A percentile compares a stretch with the other conserved stretches of the same genome.
Evolutionary conservation across 2,797 vertebrate species (phyloP).

Genomic region (Mastacembelus armatus): DNA sequence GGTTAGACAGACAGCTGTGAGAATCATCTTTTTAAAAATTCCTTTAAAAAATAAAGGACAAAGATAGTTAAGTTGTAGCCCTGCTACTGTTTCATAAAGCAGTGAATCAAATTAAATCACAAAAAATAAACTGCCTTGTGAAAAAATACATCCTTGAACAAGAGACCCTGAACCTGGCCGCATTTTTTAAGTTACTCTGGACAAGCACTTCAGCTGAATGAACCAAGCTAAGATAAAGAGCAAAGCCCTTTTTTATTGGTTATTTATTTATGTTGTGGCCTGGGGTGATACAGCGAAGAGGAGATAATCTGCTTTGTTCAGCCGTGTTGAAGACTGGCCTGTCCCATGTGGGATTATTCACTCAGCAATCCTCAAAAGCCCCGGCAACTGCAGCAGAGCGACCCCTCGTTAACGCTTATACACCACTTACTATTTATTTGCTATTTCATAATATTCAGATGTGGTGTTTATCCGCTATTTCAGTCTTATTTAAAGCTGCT

Average conservation of each 20-base stretch:
- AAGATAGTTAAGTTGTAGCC: too few relatives aligned
- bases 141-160: conserved; percentile 7
- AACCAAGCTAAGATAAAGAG: conserved; percentile 2
- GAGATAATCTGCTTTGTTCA: conserved; percentile 68
- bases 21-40: too few relatives aligned
- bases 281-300: conserved; percentile 20
- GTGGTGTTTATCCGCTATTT: conserved; percentile 3
- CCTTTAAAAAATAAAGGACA: too few relatives aligned
- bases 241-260: conserved; percentile 20
- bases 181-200: not conserved
- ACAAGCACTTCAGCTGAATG: conserved; percentile 16
- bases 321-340: conserved; percentile 52
- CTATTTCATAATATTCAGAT: conserved; percentile 13
- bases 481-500: conserved; percentile 19
- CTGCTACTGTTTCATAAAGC: not conserved
- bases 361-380: conserved; percentile 44
- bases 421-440: not conserved
- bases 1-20: not conserved
- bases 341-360: conserved; percentile 65
- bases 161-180: conserved; percentile 26
- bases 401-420: conserved; percentile 2
- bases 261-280: conserved; percentile 41
- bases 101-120: not conserved
- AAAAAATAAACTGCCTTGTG: not conserved
- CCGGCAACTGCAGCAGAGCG: not conserved